Base-by-base conservation (phyloP, 2,797 vertebrate species). In the Sebastes elongatus region DNA sequence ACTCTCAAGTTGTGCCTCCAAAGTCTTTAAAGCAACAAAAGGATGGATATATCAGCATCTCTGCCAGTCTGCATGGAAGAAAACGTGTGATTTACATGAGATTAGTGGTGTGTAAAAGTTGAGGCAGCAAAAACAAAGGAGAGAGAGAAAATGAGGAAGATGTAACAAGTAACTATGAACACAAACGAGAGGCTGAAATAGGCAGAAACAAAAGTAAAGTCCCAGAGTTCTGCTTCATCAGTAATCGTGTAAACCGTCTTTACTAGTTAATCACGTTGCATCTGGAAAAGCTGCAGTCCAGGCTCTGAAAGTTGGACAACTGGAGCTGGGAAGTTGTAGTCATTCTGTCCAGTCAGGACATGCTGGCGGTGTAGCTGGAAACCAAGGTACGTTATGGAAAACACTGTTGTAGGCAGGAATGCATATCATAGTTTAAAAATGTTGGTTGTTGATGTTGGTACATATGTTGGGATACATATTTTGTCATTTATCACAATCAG, bases 261-360 rank as follows among this genome's bases (percentile, higher is more conserved):
- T 68, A 71, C 65, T 25, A 20, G 72, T 56, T 78, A 74, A 87
- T 80, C 70, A 60, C 14, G 1, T 52, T 77, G 13, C 52, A 55
- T 64, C 65, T 80, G 71, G 61, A 71, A 74, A 84, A 78, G 70
- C 76, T 79, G 71, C 30, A 63, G 46, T 60, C 53, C 56, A 22
- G 42, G 52, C 68, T 49, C 30, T 20, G 30, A 77, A 63, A 81
- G 71, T 67, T 68, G 53, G 57, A 68, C 3, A 46, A 10, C 22
- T 65, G 27, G 14, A 72, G 56, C 33, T 28, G 65, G 63, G 66
- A 56, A 74, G 63, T n/a, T 60, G 11, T 8, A 22, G 20, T 52
- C 20, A 33, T 72, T 63, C 13, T 75, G 46, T 59, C 25, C 20
- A 46, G 66, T 75, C 71, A 63, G 35, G 28, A 1, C 3, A 14